A percentile compares a stretch with the other conserved stretches of the same genome.
Conservation (phyloP, 1,140 invertebrate species). For the Cherax quadricarinatus region DNA sequence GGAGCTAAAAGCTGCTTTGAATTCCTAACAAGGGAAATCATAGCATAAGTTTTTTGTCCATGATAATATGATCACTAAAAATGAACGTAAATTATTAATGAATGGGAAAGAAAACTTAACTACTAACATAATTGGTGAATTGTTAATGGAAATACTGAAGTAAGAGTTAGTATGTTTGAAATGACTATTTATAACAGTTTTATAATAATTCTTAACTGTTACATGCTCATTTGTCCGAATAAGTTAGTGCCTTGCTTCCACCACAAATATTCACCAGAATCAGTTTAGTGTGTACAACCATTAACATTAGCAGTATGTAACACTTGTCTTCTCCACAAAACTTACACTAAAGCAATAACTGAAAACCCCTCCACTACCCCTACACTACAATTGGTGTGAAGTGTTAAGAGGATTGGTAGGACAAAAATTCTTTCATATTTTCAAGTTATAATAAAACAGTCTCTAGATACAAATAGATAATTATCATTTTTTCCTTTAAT, state of each 20-base stretch:
- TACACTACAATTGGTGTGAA: conserved; percentile 33
- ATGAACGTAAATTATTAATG: neutral
- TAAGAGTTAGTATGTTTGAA: too few relatives aligned
- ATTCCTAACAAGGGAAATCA: neutral
- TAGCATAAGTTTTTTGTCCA: conserved; percentile 11
- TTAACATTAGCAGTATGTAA: conserved; percentile 29
- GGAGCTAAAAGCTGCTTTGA: neutral
- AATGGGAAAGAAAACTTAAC: conserved; percentile 16
- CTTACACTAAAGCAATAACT: conserved; percentile 51
- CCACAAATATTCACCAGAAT: conserved; percentile 32
- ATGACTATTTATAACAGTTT: too few relatives aligned
- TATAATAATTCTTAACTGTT: conserved; percentile 3
- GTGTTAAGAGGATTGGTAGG: neutral
- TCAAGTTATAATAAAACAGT: too few relatives aligned
- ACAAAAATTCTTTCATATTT: too few relatives aligned
- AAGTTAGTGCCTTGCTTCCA: conserved; percentile 29
- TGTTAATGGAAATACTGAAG: conserved; percentile 6
- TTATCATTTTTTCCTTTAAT: too few relatives aligned
- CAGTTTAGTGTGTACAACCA: conserved; percentile 28
- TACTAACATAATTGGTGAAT: conserved; percentile 30
- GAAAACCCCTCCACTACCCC: conserved; percentile 44
- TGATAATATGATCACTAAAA: neutral
- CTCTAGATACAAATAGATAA: too few relatives aligned
- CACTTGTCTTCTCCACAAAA: conserved; percentile 20
- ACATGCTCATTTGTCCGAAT: neutral